Conservation (phyloP, 2,888 invertebrate genomes). For the Ctenicera cuprea region DNA sequence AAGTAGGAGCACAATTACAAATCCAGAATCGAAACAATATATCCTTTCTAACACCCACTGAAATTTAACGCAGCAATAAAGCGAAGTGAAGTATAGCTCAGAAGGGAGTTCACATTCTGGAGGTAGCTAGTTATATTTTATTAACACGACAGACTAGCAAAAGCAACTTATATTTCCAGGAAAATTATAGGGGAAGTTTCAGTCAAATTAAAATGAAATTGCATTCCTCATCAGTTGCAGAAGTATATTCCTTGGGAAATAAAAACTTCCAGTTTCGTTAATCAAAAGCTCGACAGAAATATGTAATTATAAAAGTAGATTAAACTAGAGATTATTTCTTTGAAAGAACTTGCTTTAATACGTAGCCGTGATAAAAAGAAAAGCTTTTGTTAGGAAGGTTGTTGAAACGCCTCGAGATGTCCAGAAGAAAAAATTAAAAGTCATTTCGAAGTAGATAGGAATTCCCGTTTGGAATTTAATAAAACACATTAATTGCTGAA, state of each 20-base stretch:
- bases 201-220: constrained; percentile 20
- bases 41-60: constrained; percentile 1
- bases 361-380: background rate
- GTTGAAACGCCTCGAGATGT: background rate
- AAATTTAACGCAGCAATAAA: constrained; percentile 23
- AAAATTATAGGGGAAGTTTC: constrained; percentile 6
- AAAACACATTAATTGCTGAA: no score
- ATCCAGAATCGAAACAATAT: constrained; percentile 19
- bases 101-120: constrained; percentile 21
- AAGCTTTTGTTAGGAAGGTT: background rate
- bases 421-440: background rate
- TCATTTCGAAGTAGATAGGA: no score
- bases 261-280: no score
- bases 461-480: no score
- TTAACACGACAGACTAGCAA: constrained; percentile 20
- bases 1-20: background rate
- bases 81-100: constrained; percentile 5
- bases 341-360: constrained; percentile 16
- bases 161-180: constrained; percentile 10
- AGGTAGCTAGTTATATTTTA: constrained; percentile 30
- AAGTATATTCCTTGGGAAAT: no score
- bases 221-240: constrained; percentile 20
- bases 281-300: background rate
- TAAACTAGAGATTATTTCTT: background rate
- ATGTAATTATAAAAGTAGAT: background rate